These are phyloP conservation scores for Ambastaia sidthimunki DNA, from an alignment of 2,797 vertebrate species.

Conservation along the genomic window DNA sequence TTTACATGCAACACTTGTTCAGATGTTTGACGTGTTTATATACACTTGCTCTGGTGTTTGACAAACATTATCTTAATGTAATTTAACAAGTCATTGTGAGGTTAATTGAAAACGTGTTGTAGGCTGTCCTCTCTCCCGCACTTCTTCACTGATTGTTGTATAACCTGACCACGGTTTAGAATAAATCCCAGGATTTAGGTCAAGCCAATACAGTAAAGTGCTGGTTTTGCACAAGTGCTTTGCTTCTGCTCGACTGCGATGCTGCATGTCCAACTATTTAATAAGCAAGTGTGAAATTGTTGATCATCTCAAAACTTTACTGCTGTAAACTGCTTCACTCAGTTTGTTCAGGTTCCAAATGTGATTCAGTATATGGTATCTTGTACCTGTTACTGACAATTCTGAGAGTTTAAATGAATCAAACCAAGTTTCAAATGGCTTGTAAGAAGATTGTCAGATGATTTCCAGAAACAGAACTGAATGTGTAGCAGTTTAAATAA, in stretches of 20 bases:
- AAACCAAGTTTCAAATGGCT: not conserved
- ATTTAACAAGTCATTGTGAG: not conserved
- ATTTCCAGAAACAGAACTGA: not conserved
- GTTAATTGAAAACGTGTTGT: not conserved
- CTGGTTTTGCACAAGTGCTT: slow-evolving; percentile 73
- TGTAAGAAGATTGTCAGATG: not conserved
- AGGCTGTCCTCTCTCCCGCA: slow-evolving; percentile 61
- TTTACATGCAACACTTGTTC: not conserved
- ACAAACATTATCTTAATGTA: not conserved
- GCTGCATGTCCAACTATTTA: slow-evolving; percentile 4
- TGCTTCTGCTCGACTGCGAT: not conserved
- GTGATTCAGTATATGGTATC: not conserved
- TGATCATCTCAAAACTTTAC: too few species aligned
- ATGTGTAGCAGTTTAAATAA: slow-evolving; percentile 29
- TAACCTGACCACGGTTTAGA: slow-evolving; percentile 76
- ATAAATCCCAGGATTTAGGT: slow-evolving; percentile 84
- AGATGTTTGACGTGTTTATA: too few species aligned
- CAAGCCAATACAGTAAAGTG: slow-evolving; percentile 77
- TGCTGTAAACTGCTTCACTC: not conserved
- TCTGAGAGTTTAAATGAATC: not conserved
- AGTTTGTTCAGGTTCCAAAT: not conserved
- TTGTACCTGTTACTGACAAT: not conserved
- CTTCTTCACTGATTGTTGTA: slow-evolving; percentile 58
- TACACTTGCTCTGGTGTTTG: too few species aligned
- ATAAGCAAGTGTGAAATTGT: not conserved